These are phyloP conservation scores for Thunnus maccoyii DNA, from an alignment of 2,113 vertebrate genomes.

Conservation along the genomic window DNA sequence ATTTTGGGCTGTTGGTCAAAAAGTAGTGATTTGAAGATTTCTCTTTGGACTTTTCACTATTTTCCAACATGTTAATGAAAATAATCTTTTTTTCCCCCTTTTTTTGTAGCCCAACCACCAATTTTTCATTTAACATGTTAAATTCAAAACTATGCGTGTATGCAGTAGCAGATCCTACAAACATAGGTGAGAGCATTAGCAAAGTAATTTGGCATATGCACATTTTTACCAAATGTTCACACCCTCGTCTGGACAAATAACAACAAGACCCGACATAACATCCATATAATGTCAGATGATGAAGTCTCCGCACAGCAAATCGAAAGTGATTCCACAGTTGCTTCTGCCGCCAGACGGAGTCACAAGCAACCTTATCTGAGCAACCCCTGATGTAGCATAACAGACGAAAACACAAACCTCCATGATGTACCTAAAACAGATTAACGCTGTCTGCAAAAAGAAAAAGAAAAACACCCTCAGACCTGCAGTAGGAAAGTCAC, in stretches of 20 bases:
- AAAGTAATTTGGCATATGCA: not conserved
- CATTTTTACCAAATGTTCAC: not conserved
- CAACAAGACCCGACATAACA: no score
- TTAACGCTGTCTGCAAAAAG: slow-evolving; percentile 12
- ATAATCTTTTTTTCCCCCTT: no score
- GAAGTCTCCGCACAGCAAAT: slow-evolving; percentile 1
- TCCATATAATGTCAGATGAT: not conserved
- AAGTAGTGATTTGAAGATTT: not conserved
- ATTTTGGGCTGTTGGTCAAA: no score
- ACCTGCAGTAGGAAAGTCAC: slow-evolving; percentile 53
- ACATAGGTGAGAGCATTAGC: not conserved
- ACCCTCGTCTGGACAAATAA: not conserved
- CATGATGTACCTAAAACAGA: slow-evolving; percentile 48
- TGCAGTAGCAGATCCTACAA: not conserved
- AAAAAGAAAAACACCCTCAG: not conserved
- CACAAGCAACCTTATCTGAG: slow-evolving; percentile 27
- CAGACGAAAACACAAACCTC: slow-evolving; percentile 37
- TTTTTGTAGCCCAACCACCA: no score
- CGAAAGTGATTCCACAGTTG: not conserved
- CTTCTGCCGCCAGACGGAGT: not conserved
- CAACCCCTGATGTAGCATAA: not conserved
- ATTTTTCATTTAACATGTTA: no score
- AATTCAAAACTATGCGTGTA: not conserved
- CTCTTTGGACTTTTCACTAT: no score
- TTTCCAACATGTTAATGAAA: no score